Evolutionary conservation across 2,797 vertebrate genomes (phyloP).

Genomic region (Agapornis canus): DNA sequence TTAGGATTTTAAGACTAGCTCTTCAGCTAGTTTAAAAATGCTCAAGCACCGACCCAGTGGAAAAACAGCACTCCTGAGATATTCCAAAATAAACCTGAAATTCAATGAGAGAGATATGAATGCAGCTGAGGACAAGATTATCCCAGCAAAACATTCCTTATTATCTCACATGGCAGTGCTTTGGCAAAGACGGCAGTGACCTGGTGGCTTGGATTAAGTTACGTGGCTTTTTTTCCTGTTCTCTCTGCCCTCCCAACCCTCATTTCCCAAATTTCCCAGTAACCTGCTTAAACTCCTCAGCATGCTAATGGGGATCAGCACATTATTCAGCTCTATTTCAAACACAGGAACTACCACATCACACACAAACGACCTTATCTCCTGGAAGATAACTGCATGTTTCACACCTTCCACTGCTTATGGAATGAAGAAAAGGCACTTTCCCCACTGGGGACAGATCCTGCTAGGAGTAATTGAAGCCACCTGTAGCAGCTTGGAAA

Average conservation of each 20-base stretch:
- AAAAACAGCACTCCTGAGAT: background rate
- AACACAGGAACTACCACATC: background rate
- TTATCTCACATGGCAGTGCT: background rate
- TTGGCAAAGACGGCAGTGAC: background rate
- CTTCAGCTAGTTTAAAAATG: background rate
- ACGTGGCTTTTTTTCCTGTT: background rate
- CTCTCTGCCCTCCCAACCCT: background rate
- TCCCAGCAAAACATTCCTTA: background rate
- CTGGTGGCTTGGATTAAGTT: too few relatives aligned
- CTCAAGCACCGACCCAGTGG: background rate
- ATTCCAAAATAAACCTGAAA: slow-evolving; percentile 31
- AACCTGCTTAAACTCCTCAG: background rate
- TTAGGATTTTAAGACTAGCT: background rate
- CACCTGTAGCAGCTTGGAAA: background rate
- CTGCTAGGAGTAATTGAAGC: background rate
- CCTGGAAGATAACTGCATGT: background rate
- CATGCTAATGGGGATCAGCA: background rate
- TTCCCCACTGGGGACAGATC: accelerated
- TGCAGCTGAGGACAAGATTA: background rate
- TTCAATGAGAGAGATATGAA: background rate
- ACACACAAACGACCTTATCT: background rate
- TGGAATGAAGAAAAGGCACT: background rate
- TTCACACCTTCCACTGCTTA: background rate
- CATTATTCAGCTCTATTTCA: background rate
- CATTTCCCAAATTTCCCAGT: background rate